Conservation (phyloP, 2,797 vertebrate genomes). For the Chiloscyllium punctatum region DNA sequence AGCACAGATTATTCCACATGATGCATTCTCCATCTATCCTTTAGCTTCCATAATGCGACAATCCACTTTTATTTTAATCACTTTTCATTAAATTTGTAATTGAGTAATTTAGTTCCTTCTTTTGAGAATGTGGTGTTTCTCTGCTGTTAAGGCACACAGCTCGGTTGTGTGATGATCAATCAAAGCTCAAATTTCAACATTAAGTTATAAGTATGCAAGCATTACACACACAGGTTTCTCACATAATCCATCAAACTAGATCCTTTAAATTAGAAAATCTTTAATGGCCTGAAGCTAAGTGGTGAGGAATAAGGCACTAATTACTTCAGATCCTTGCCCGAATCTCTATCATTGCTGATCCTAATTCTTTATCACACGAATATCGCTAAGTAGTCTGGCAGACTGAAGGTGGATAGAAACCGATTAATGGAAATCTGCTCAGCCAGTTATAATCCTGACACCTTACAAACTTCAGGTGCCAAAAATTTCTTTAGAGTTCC, state of each 20-base stretch:
- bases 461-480: background rate
- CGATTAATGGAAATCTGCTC: background rate
- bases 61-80: background rate
- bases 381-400: background rate
- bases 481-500: background rate
- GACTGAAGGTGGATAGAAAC: background rate
- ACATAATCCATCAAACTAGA: conserved; percentile 25
- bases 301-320: background rate
- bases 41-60: background rate
- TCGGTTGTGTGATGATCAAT: background rate
- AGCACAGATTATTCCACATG: background rate
- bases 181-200: background rate
- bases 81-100: background rate
- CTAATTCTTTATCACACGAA: background rate
- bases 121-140: background rate
- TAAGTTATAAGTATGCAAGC: conserved; percentile 18
- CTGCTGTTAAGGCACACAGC: background rate
- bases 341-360: background rate
- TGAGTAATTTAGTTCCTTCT: background rate
- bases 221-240: background rate
- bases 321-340: background rate
- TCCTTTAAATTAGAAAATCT: conserved; percentile 28
- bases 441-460: background rate
- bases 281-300: conserved; percentile 8
- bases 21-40: background rate